Percentiles rank a stretch among this genome's conserved stretches.
Conservation (phyloP, 2,797 vertebrate species). For the Garrulus glandarius region DNA sequence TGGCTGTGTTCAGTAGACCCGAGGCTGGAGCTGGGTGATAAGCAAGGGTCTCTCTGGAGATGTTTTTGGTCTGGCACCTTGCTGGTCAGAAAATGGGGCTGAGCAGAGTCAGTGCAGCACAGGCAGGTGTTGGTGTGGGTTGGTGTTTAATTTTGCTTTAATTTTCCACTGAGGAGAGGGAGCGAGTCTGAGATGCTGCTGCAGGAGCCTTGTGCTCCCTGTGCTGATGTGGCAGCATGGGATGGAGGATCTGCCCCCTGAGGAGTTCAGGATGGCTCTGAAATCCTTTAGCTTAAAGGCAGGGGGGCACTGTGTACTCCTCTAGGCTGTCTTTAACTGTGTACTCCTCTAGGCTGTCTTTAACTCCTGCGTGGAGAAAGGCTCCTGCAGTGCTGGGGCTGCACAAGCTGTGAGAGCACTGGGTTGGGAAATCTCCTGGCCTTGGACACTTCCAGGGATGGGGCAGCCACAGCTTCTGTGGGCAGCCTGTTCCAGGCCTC, state of each 20-base stretch:
- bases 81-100: background rate
- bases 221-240: background rate
- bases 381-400: background rate
- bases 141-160: background rate
- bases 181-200: background rate
- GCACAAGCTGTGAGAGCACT: fast-evolving
- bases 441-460: background rate
- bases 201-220: background rate
- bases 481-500: background rate
- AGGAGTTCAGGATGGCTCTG: background rate
- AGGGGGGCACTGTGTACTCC: background rate
- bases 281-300: background rate
- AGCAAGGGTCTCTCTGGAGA: background rate
- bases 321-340: background rate
- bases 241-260: background rate
- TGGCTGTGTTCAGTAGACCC: background rate
- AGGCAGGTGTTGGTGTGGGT: background rate
- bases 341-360: background rate
- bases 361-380: background rate
- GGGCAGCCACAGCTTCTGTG: background rate
- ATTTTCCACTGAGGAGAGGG: background rate
- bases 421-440: background rate
- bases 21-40: background rate
- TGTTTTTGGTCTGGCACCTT: background rate
- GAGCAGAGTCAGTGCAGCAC: fast-evolving